Conservation (phyloP, 2,888 invertebrate species). For the Odontocerum albicorne region DNA sequence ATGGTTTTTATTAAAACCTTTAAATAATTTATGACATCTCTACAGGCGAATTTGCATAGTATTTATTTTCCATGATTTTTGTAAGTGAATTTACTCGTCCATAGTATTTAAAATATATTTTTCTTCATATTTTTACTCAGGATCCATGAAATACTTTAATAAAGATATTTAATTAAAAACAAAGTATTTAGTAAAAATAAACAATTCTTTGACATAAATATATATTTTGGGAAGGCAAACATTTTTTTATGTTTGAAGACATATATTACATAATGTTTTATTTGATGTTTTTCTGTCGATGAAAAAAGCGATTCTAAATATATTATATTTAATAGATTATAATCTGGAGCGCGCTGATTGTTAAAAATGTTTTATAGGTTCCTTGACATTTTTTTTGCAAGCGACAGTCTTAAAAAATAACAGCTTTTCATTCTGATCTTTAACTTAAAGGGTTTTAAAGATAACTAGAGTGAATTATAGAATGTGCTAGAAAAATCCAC, state of each 20-base stretch:
- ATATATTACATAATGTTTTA: too few species aligned
- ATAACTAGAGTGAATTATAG: background rate
- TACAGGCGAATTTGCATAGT: too few species aligned
- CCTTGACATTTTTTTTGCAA: conserved; percentile 28
- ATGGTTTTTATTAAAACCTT: too few species aligned
- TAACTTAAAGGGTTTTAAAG: conserved; percentile 32
- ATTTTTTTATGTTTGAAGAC: conserved; percentile 23
- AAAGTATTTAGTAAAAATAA: conserved; percentile 4
- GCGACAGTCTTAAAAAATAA: conserved; percentile 18
- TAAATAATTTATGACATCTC: too few species aligned
- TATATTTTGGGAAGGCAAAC: conserved; percentile 4
- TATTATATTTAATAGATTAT: conserved; percentile 24
- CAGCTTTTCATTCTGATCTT: conserved; percentile 11
- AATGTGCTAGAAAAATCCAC: background rate
- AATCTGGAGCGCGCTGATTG: background rate
- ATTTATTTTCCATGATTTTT: too few species aligned
- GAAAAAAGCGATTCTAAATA: conserved; percentile 25
- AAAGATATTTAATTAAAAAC: too few species aligned
- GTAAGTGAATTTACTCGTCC: too few species aligned
- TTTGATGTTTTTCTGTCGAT: conserved; percentile 11
- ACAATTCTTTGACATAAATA: conserved; percentile 5
- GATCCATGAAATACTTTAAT: too few species aligned
- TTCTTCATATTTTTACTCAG: too few species aligned
- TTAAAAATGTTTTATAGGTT: background rate
- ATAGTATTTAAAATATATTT: too few species aligned